These are phyloP conservation scores for Eurytemora carolleeae DNA, from an alignment of 1,140 invertebrate species.

Conservation along the genomic window DNA sequence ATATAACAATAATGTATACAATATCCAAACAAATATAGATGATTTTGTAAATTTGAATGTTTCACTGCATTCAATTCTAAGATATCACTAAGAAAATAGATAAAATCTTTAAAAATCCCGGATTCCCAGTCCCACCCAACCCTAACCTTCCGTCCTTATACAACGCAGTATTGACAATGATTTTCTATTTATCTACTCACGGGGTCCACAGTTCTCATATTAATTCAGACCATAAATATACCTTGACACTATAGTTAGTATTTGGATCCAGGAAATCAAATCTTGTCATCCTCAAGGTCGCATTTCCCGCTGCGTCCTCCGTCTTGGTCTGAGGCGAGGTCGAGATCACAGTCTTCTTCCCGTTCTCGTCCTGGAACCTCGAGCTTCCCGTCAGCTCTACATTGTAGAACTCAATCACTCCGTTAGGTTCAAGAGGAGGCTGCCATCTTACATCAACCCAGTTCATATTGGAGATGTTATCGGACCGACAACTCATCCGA, in stretches of 20 bases:
- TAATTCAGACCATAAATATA: no score
- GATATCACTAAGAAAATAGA: no score
- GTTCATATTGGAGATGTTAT: slow-evolving; percentile 39
- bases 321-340: slow-evolving; percentile 32
- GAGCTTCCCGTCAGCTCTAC: slow-evolving; percentile 32
- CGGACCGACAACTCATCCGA: slow-evolving; percentile 38
- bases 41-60: no score
- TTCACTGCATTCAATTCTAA: no score
- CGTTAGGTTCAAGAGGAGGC: slow-evolving; percentile 43
- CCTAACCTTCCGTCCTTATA: no score
- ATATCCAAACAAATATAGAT: no score
- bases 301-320: slow-evolving; percentile 28
- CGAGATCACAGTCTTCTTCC: not conserved
- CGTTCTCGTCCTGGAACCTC: slow-evolving; percentile 28
- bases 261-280: slow-evolving; percentile 48
- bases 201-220: no score
- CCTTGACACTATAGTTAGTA: slow-evolving; percentile 45
- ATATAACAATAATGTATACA: no score
- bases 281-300: slow-evolving; percentile 28
- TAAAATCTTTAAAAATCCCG: no score
- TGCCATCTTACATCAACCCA: slow-evolving; percentile 46
- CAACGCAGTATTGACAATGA: no score
- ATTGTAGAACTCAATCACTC: slow-evolving; percentile 47
- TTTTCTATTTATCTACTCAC: no score
- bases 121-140: no score